Evolutionary conservation across 2,113 vertebrate species (phyloP).

Genomic region (Pterocles gutturalis): DNA sequence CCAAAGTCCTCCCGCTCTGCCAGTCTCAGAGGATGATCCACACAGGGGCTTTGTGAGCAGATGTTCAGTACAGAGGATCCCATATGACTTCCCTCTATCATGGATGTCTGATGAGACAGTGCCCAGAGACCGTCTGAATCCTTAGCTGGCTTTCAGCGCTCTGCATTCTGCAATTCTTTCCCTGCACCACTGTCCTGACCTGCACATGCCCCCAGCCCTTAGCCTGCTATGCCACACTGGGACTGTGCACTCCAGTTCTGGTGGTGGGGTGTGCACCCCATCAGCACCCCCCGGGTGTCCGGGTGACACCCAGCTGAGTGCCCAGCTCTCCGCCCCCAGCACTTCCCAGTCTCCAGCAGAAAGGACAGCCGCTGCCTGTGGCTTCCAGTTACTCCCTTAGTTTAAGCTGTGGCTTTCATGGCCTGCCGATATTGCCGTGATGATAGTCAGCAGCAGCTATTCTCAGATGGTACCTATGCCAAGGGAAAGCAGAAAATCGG

Average conservation of each 20-base stretch:
- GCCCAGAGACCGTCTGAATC: not conserved
- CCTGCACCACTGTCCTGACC: not conserved
- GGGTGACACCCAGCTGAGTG: not conserved
- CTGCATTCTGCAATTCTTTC: not conserved
- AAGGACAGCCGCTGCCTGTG: not conserved
- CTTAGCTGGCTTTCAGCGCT: not conserved
- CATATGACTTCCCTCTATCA: not conserved
- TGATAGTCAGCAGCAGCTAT: not conserved
- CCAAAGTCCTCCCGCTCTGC: not conserved
- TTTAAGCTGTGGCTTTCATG: not conserved
- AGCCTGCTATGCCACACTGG: not conserved
- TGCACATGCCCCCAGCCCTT: not conserved
- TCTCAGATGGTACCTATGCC: not conserved
- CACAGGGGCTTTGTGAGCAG: not conserved
- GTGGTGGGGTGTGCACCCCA: not conserved
- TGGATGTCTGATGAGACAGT: not conserved
- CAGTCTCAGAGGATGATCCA: not conserved
- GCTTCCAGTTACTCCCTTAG: not conserved
- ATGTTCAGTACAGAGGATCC: not conserved
- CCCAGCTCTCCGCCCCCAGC: not conserved
- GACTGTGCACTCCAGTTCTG: not conserved
- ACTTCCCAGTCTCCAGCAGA: not conserved
- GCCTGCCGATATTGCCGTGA: not conserved
- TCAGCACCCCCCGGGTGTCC: rapidly evolving
- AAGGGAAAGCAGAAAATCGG: not conserved